Conservation (phyloP, 2,888 invertebrate genomes). For the Tenthredo scrophulariae region DNA sequence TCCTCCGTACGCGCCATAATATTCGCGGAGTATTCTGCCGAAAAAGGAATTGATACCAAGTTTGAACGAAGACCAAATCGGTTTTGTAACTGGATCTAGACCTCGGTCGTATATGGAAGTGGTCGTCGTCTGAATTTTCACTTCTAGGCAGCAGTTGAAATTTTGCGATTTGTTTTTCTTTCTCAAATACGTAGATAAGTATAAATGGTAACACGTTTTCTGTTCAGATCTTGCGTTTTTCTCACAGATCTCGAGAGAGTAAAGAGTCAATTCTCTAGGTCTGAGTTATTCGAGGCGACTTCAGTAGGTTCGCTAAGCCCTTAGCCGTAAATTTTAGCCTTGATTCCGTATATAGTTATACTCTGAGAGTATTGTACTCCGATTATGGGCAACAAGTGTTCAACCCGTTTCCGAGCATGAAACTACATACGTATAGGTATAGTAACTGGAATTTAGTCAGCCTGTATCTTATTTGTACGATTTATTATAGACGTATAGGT, state of each 20-base stretch:
- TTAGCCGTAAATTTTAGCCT: conserved; percentile 50
- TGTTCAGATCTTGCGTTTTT: not conserved
- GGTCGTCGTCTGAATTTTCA: conserved; percentile 1
- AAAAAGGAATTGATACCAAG: conserved; percentile 39
- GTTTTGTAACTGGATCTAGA: conserved; percentile 28
- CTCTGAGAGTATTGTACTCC: conserved; percentile 54
- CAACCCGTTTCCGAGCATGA: conserved; percentile 51
- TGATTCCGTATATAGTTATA: conserved; percentile 49
- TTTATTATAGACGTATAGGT: conserved; percentile 16
- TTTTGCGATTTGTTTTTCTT: not conserved
- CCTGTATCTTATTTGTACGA: conserved; percentile 34
- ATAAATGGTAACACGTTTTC: not conserved
- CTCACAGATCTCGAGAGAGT: not conserved
- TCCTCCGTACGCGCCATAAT: conserved; percentile 28
- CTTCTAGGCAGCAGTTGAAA: not conserved
- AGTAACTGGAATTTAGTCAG: conserved; percentile 34
- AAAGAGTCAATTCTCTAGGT: conserved; percentile 22
- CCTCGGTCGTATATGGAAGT: not conserved
- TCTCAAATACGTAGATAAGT: not conserved
- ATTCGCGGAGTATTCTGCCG: not conserved
- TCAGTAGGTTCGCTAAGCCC: conserved; percentile 22
- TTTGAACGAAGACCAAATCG: conserved; percentile 41
- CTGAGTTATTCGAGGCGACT: conserved; percentile 25
- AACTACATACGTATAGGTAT: conserved; percentile 27
- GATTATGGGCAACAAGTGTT: conserved; percentile 57